phyloP scores from a whole-genome alignment of 2,888 invertebrate species.

The Conops quadrifasciatus region DNA sequence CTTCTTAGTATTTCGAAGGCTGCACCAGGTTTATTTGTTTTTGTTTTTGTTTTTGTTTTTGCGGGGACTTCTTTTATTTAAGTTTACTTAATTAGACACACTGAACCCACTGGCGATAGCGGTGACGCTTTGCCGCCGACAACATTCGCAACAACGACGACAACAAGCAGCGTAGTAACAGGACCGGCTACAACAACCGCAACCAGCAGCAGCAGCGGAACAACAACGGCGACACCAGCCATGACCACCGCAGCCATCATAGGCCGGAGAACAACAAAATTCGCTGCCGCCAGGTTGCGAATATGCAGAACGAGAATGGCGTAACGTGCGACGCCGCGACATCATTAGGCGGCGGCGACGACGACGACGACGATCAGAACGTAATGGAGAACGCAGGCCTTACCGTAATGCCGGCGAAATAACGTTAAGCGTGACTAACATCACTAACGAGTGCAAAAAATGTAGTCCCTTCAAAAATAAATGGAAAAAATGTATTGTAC shows the following conservation, averaged over 20 bases:
- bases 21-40: background rate
- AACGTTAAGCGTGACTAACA: slow-evolving; percentile 30
- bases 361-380: background rate
- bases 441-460: slow-evolving; percentile 16
- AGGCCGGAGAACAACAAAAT: too few species aligned
- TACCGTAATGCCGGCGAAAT: slow-evolving; percentile 17
- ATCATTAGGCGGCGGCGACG: slow-evolving; percentile 41
- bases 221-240: too few species aligned
- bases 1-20: background rate
- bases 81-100: slow-evolving; percentile 27
- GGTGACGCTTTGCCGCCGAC: too few species aligned
- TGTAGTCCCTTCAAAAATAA: background rate
- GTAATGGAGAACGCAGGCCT: background rate
- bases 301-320: slow-evolving; percentile 30
- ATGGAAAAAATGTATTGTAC: background rate
- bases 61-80: background rate
- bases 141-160: background rate
- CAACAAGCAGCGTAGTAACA: background rate
- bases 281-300: background rate
- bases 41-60: background rate
- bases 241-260: too few species aligned
- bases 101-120: slow-evolving; percentile 6
- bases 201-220: background rate
- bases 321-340: slow-evolving; percentile 41
- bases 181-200: too few species aligned